Evolutionary conservation across 2,888 invertebrate species (phyloP), one percentile per base, ranked within the genome.

Genomic region (Xiphydria camelus): DNA sequence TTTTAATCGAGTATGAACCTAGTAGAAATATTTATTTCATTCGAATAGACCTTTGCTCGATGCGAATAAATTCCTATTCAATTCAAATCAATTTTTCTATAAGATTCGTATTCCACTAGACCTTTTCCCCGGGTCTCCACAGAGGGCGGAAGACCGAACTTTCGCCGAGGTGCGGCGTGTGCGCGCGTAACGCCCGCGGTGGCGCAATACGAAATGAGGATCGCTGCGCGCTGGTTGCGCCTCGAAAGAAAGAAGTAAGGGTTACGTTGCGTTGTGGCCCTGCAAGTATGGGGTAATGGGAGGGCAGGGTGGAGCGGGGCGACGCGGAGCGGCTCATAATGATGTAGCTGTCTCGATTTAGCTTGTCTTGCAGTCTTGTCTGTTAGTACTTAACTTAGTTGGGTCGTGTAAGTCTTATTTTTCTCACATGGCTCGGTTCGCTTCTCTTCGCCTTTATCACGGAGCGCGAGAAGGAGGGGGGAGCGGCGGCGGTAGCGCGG

Each of bases 291-390:
- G 25, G 45, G 42, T 32, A 39, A 35, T 33, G 44, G 19, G 29
- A 29, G 39, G 41, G 35, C 33, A 43, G 37, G n/a, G 39, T 35
- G 34, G 25, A 36, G 33, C 15, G 32, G 21, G 23, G 14, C 14
- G 4, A 21, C 19, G 12, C 20, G 10, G 34, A 41, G 35, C 29
- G n/a, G n/a, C 42, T 38, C 54, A 54, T 59, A 63, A 63, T 61
- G 64, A 61, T 61, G 59, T 58, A 57, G 62, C 61, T 57, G 59
- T 61, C 61, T 63, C 57, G 61, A 64, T 64, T 64, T 62, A 64
- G 60, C 56, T 61, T 53, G 45, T 53, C 50, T 54, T 59, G 50
- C 44, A 39, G 45, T 49, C 53, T 56, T 59, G 51, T 50, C 51
- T 45, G 57, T 53, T 57, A 57, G 51, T 56, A 51, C 51, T 60